A percentile compares a stretch with the other conserved stretches of the same genome.
These are phyloP conservation scores for Graphium colonna DNA, from an alignment of 2,888 invertebrate genomes.

Conservation along the genomic window DNA sequence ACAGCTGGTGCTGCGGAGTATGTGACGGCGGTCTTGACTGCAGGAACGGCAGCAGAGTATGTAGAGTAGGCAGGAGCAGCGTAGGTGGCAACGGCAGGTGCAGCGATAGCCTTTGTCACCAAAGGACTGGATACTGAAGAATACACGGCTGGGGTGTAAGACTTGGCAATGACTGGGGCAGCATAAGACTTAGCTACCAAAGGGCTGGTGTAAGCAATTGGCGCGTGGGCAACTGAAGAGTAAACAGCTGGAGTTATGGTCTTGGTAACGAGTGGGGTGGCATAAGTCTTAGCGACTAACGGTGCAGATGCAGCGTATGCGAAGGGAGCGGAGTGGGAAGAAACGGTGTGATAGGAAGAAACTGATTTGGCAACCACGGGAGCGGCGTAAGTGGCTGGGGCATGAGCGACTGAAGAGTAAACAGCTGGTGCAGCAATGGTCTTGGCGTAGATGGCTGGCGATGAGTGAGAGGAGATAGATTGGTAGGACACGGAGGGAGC, in stretches of 20 bases:
- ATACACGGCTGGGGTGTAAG: slow-evolving; percentile 27
- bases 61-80: slow-evolving; percentile 39
- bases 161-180: slow-evolving; percentile 36
- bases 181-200: slow-evolving; percentile 34
- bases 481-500: slow-evolving; percentile 49
- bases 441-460: slow-evolving; percentile 44
- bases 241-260: slow-evolving; percentile 26
- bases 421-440: slow-evolving; percentile 25
- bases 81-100: slow-evolving; percentile 53
- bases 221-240: slow-evolving; percentile 25
- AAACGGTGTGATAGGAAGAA: slow-evolving; percentile 29
- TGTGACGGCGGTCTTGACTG: slow-evolving; percentile 75
- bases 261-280: slow-evolving; percentile 18
- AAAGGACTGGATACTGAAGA: slow-evolving; percentile 25
- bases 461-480: slow-evolving; percentile 50
- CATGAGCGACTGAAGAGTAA: too few species aligned
- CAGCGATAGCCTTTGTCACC: slow-evolving; percentile 21
- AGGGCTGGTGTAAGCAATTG: slow-evolving; percentile 32
- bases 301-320: slow-evolving; percentile 4
- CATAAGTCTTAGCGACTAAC: slow-evolving; percentile 29
- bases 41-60: slow-evolving; percentile 79
- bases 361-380: slow-evolving; percentile 36
- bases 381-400: slow-evolving; percentile 31
- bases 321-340: slow-evolving; percentile 21
- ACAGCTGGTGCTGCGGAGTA: slow-evolving; percentile 80